A percentile compares a stretch with the other conserved stretches of the same genome.
Evolutionary conservation across 2,797 vertebrate genomes (phyloP).

Genomic region (Sebastolobus altivelis): DNA sequence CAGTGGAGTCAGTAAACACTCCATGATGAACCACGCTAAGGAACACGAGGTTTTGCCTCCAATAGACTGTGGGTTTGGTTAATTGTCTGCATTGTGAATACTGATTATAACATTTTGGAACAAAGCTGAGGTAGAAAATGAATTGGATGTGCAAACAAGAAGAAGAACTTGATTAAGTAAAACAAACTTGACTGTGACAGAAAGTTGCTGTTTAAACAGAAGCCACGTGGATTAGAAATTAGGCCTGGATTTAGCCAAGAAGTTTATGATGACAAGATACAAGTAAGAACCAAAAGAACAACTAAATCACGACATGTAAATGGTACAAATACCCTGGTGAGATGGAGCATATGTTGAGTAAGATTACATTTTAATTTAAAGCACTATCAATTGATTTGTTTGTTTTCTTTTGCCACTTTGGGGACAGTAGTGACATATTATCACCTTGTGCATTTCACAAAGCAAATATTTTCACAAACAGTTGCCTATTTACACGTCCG

Average conservation of each 20-base stretch:
- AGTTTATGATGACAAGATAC: background rate
- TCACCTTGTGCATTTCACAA: background rate
- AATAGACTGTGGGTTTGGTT: background rate
- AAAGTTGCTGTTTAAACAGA: constrained; percentile 19
- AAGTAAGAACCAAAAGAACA: background rate
- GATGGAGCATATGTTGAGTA: background rate
- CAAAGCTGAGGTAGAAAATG: constrained; percentile 1
- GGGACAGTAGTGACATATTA: background rate
- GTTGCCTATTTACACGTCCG: background rate
- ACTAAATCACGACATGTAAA: background rate
- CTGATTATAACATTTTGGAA: background rate
- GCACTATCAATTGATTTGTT: background rate
- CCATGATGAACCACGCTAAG: background rate
- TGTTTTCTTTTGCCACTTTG: background rate
- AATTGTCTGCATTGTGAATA: constrained; percentile 5
- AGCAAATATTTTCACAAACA: background rate
- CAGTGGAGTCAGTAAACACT: background rate
- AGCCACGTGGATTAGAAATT: background rate
- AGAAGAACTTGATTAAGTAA: background rate
- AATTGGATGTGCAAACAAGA: constrained; percentile 29
- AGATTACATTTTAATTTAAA: background rate
- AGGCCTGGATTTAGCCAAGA: background rate
- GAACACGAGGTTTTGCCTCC: background rate
- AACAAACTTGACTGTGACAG: constrained; percentile 23
- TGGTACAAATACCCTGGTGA: background rate